Base-by-base conservation (phyloP, 2,888 invertebrate species). In the Macaria liturata region DNA sequence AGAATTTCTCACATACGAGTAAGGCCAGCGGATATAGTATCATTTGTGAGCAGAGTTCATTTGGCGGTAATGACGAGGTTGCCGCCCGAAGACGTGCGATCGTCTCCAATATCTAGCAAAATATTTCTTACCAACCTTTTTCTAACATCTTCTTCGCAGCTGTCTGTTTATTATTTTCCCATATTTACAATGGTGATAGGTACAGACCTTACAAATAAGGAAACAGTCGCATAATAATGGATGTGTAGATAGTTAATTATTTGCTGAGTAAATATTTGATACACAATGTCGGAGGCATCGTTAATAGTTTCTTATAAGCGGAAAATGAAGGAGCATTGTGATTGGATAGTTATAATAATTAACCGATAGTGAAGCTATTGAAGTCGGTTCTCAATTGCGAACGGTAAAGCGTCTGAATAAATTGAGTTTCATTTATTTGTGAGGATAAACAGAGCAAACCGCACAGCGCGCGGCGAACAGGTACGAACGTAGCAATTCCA, bases 11-110 rank as follows among this genome's bases (percentile, higher is more conserved):
- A 37, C 34, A 37, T 37, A 37, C 7, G 34, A 4, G 4, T 37
- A 46, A 45, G 54, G 44, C 30, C 42, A 66, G 66, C 4, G 62
- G 68, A 71, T 70, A 73, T 73, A 74, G 74, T 71, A 75, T 78
- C 77, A 80, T 83, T 82, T 75, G 74, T 71, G 74, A 67, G 65
- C 64, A 61, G 70, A 20, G 70, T 82, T 80, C 82, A 83, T 83
- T 82, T 78, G 57, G 66, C 62, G 65, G 75, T 80, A 81, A 83
- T 80, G 76, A 78, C 71, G 67, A 65, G 67, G 65, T 61, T 64
- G 66, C 66, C 72, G 67, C 67, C 64, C 62, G 71, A 20, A 73
- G 71, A 66, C 72, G 66, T 61, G 67, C 59, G 64, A 73, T 76
- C 71, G 68, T 68, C 71, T 67, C 70, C 72, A 75, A 80, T 79